Base-by-base conservation (phyloP, 2,888 invertebrate genomes). In the Netelia melanura region DNA sequence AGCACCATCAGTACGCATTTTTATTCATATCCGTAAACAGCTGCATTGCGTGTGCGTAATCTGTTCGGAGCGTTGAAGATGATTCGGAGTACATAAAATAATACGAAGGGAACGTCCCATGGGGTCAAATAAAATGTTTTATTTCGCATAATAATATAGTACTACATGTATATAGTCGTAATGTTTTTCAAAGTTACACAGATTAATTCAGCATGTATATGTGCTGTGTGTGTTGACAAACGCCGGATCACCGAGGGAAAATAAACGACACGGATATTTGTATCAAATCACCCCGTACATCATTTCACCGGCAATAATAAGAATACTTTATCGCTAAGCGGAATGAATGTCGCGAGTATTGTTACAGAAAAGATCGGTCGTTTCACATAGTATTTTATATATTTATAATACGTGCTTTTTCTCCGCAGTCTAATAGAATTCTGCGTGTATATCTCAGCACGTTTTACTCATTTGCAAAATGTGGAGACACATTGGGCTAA, bases 291-390 rank as follows among this genome's bases (percentile, higher is more conserved):
- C 43, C 43, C 25, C 65, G 30, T 9, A 52, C 54, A 30, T 64
- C 9, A 43, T 64, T 70, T 64, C 43, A 79, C 79, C 61, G 52
- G 52, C 62, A 61, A 68, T 48, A 76, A 56, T 56, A 68, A 48
- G 54, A 54, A 79, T 77, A 77, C 67, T 76, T 64, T 79, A 64
- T 70, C 54, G 14, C 17, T 48, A 70, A 79, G 10, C 71, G 79
- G 79, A 79, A 79, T 79, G 79, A 72, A 79, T 71, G 44, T 71
- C 71, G 21, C n/a, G 17, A 65, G 65, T 43, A n/a, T 43, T 43
- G 9, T 38, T 25, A 21, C 2, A 67, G 48, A 74, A 48, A 62
- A 61, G 9, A 62, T 62, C 62, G 17, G 38, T 62, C 62, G 30
- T 64, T 52, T 64, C 30, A 61, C 62, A 62, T 43, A 54, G 43